phyloP scores from a whole-genome alignment of 2,797 vertebrate genomes.

The Megalops cyprinoides region DNA sequence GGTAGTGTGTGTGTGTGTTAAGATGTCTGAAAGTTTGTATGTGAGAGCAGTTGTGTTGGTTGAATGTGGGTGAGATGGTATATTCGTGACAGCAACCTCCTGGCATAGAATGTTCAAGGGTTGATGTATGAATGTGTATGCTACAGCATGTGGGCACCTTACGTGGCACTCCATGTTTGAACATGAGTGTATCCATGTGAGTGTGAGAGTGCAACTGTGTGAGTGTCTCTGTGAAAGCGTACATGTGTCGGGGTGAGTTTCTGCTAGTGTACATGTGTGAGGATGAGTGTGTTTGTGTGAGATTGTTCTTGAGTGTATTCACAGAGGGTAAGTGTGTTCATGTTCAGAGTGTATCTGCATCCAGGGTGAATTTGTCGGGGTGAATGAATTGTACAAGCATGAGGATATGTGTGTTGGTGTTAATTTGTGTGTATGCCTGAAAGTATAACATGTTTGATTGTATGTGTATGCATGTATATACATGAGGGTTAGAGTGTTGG shows the following conservation, averaged over 20 bases:
- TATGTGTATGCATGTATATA: neutral
- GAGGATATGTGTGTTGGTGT: neutral
- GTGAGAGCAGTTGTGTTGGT: neutral
- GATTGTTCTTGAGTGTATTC: neutral
- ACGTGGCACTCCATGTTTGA: conserved; percentile 27
- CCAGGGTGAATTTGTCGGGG: no score
- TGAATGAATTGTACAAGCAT: conserved; percentile 14
- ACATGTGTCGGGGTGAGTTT: conserved; percentile 16
- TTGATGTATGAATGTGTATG: neutral
- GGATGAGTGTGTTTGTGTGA: conserved; percentile 24
- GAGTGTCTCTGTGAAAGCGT: conserved; percentile 43
- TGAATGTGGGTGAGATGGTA: neutral
- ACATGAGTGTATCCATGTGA: conserved; percentile 30
- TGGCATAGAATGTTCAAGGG: no score
- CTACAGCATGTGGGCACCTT: neutral
- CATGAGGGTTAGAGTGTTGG: neutral
- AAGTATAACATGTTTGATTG: no score
- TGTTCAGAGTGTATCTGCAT: no score
- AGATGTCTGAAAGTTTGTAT: neutral
- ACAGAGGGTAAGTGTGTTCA: no score
- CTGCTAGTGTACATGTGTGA: conserved; percentile 5
- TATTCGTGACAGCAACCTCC: neutral
- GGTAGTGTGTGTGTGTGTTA: conserved; percentile 23
- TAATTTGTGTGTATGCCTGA: conserved; percentile 13
- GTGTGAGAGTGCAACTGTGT: conserved; percentile 32